Conservation (phyloP, 2,113 vertebrate genomes). For the Apeltes quadracus region DNA sequence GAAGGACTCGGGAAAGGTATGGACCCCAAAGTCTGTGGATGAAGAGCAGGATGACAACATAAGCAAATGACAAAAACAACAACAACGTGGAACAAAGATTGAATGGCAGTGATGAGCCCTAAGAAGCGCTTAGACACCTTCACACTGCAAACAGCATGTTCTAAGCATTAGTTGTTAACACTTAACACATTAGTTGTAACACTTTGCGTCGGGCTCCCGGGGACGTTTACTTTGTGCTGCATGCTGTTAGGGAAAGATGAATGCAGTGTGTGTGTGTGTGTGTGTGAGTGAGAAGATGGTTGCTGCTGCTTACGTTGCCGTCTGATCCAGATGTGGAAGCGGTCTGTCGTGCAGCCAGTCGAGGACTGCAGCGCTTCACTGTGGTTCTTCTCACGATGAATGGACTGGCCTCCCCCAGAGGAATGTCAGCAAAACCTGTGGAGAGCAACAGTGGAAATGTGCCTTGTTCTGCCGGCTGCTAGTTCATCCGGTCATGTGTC, state of each 20-base stretch:
- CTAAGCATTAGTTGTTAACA: too few species aligned
- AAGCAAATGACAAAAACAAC: neutral
- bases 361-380: slow-evolving; percentile 79
- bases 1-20: slow-evolving; percentile 45
- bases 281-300: neutral
- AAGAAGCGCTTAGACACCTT: too few species aligned
- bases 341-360: slow-evolving; percentile 63
- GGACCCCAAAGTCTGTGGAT: slow-evolving; percentile 51
- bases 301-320: slow-evolving; percentile 39
- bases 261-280: neutral
- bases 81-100: neutral
- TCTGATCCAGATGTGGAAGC: slow-evolving; percentile 40
- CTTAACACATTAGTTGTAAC: too few species aligned
- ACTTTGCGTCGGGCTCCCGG: too few species aligned
- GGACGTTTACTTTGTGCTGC: too few species aligned
- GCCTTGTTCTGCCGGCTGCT: neutral
- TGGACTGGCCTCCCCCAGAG: slow-evolving; percentile 81
- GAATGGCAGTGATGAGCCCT: too few species aligned
- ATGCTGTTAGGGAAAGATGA: too few species aligned
- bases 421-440: slow-evolving; percentile 87
- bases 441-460: neutral
- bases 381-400: slow-evolving; percentile 83
- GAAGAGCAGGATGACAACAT: neutral
- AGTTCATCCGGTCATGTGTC: neutral
- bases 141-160: too few species aligned